Evolutionary conservation across 2,113 vertebrate genomes (phyloP).

Genomic region (Strigops habroptila): DNA sequence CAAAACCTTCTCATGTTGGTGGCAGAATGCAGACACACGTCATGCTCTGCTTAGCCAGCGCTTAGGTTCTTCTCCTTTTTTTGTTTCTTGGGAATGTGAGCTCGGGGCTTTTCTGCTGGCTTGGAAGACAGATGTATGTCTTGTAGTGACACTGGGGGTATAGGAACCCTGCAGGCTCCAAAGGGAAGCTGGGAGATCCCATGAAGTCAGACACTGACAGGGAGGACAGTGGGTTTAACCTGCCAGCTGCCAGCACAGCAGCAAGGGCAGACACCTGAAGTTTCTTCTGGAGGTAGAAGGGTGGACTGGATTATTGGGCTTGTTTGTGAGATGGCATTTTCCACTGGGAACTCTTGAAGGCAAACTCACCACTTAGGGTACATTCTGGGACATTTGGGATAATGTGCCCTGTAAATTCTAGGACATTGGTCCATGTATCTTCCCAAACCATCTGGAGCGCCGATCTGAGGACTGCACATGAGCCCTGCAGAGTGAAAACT

Average conservation of each 20-base stretch:
- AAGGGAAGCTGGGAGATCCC: neutral
- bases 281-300: neutral
- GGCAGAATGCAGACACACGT: neutral
- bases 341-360: neutral
- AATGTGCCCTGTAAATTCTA: neutral
- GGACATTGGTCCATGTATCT: neutral
- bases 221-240: neutral
- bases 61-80: neutral
- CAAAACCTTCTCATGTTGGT: neutral
- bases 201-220: no score
- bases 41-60: neutral
- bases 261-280: neutral
- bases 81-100: neutral
- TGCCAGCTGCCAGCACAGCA: neutral
- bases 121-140: neutral
- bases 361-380: neutral
- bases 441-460: neutral
- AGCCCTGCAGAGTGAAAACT: neutral
- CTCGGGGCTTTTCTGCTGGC: neutral
- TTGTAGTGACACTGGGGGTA: neutral
- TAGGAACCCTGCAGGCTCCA: neutral
- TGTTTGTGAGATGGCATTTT: neutral
- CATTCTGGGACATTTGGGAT: neutral
- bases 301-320: neutral
- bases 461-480: neutral